Evolutionary conservation across 2,888 invertebrate genomes (phyloP), one percentile per base, ranked within the genome.

Genomic region (Heliothis peltigera): DNA sequence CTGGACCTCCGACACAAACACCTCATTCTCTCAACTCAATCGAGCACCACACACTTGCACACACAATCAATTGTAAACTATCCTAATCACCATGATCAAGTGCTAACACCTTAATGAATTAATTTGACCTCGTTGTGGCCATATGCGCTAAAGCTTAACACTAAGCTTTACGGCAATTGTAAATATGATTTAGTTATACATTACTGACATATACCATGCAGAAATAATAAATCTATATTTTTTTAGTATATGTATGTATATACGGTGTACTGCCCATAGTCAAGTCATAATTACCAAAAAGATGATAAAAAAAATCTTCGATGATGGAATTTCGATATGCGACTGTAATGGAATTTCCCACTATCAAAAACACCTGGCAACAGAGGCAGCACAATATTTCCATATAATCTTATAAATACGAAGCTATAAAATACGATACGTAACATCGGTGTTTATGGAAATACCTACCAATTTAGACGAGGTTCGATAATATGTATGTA

Each of bases 1-100:
- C 87, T 85, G 89, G 87, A 90, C 90, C 89, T 84, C 87, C 85
- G 85, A 86, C 88, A 86, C 87, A 80, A 84, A 85, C 86, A 86
- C 87, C 88, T 87, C 87, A 86, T 86, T 88, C 87, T 85, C 80
- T 77, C 80, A 84, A 83, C 82, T 77, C 80, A 84, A 83, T 82
- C 81, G 81, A 82, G 84, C 81, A 83, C 71, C 83, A 87, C 83
- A 86, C 84, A 81, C 84, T 83, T 85, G 76, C 80, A 82, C 86
- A 87, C 87, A 89, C 83, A 86, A 82, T 83, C 76, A 76, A 86
- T 87, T 85, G 83, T 80, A 82, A 84, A 85, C 81, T 59, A 84
- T 70, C 76, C 75, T 79, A 84, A 75, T 78, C 62, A 70, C 60
- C 65, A 61, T 64, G 56, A 76, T 70, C 71, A 84, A 76, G 80